Evolutionary conservation across 1,140 invertebrate species (phyloP).

Genomic region (Lamellibrachia luymesi): DNA sequence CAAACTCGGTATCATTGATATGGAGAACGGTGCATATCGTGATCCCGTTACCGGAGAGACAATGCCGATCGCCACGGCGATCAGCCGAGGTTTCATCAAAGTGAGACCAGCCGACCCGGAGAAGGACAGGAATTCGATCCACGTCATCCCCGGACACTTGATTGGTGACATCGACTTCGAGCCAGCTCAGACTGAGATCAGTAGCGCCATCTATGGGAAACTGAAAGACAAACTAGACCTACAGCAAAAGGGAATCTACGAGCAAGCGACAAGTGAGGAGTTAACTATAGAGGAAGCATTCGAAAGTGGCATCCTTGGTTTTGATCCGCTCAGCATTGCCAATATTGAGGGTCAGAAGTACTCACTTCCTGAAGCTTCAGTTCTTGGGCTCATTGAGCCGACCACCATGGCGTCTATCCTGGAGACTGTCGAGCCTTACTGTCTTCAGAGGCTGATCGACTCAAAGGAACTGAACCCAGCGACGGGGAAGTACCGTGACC

Average conservation of each 20-base stretch:
- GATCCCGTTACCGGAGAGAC: constrained; percentile 39
- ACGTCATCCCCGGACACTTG: background rate
- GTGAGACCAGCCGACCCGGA: constrained; percentile 50
- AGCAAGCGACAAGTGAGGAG: constrained; percentile 15
- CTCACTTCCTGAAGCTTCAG: constrained; percentile 20
- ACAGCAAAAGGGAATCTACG: constrained; percentile 4
- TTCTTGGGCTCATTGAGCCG: constrained; percentile 15
- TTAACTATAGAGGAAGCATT: constrained; percentile 30
- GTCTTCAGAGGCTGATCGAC: constrained; percentile 18
- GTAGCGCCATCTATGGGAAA: constrained; percentile 9
- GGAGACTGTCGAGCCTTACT: constrained; percentile 8
- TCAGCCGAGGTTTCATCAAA: constrained; percentile 36
- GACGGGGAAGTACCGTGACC: constrained; percentile 18
- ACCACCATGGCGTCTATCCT: constrained; percentile 16
- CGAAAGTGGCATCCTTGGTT: constrained; percentile 1
- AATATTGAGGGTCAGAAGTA: constrained; percentile 25
- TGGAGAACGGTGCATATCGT: constrained; percentile 50
- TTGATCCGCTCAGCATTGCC: constrained; percentile 23
- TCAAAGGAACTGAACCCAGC: constrained; percentile 6
- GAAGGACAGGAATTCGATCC: constrained; percentile 34
- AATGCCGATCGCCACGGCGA: constrained; percentile 35
- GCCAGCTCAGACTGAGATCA: background rate
- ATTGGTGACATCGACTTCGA: background rate
- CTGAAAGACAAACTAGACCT: background rate
- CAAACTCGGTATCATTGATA: constrained; percentile 68